Evolutionary conservation across 2,113 vertebrate genomes (phyloP).

Genomic region (Petromus typicus): DNA sequence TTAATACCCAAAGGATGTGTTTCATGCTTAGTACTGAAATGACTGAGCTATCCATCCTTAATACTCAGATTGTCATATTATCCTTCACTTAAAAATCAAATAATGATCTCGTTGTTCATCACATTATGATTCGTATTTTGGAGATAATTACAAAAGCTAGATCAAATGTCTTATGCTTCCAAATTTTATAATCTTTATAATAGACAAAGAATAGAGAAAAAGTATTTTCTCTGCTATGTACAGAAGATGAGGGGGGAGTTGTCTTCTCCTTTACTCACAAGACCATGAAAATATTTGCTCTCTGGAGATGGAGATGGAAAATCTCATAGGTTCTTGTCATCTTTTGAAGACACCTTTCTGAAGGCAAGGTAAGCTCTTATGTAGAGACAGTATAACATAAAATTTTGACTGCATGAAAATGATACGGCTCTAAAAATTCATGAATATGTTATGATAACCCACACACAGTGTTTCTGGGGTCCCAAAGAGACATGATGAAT

Average conservation of each 20-base stretch:
- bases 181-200: neutral
- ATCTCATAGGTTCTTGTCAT: neutral
- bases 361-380: neutral
- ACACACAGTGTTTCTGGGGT: neutral
- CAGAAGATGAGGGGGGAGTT: neutral
- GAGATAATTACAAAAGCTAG: neutral
- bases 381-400: neutral
- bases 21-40: no score
- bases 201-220: neutral
- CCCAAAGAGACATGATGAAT: neutral
- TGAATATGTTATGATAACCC: neutral
- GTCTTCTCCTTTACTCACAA: neutral
- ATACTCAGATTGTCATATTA: neutral
- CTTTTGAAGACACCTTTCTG: neutral
- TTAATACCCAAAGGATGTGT: no score
- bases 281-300: neutral
- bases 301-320: neutral
- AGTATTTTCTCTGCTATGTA: neutral
- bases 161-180: neutral
- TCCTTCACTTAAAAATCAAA: conserved; percentile 42
- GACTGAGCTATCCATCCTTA: neutral
- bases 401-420: neutral
- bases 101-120: neutral
- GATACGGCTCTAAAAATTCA: neutral
- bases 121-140: conserved; percentile 1